Conservation (phyloP, 2,113 vertebrate species). For the Engystomops pustulosus region DNA sequence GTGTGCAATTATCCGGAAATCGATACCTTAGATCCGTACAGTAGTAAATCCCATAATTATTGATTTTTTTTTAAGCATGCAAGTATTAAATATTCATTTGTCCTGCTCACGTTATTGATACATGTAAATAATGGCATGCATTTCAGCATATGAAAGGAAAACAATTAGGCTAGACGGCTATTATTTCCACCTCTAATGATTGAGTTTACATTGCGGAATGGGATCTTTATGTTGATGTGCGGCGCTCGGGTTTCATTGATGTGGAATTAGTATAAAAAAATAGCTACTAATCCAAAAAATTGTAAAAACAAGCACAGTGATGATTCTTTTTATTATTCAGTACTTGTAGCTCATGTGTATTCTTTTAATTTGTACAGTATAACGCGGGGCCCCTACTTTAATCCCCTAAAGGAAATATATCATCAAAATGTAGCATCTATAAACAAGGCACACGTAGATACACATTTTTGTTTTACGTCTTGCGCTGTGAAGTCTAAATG, state of each 20-base stretch:
- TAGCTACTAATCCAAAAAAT: background rate
- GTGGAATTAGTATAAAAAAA: background rate
- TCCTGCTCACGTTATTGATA: constrained; percentile 28
- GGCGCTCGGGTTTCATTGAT: background rate
- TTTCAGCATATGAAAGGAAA: constrained; percentile 27
- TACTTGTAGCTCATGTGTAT: too few relatives aligned
- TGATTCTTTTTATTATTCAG: too few relatives aligned
- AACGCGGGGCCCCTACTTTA: too few relatives aligned
- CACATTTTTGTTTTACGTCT: too few relatives aligned
- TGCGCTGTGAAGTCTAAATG: too few relatives aligned
- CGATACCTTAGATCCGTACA: constrained; percentile 33
- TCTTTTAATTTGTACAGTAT: too few relatives aligned
- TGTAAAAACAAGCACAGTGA: background rate
- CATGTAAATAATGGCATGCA: constrained; percentile 42
- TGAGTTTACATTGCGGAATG: constrained; percentile 1
- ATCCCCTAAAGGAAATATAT: too few relatives aligned
- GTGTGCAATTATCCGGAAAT: constrained; percentile 14
- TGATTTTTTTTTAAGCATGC: constrained; percentile 42
- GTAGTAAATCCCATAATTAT: constrained; percentile 39
- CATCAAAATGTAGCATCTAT: too few relatives aligned
- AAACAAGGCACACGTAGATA: too few relatives aligned
- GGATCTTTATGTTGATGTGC: background rate
- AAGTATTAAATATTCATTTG: constrained; percentile 48
- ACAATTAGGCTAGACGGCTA: background rate
- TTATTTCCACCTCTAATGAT: constrained; percentile 22